Evolutionary conservation across 2,113 vertebrate species (phyloP), one percentile per base, ranked within the genome.

Genomic region (Pomatostomus ruficeps): DNA sequence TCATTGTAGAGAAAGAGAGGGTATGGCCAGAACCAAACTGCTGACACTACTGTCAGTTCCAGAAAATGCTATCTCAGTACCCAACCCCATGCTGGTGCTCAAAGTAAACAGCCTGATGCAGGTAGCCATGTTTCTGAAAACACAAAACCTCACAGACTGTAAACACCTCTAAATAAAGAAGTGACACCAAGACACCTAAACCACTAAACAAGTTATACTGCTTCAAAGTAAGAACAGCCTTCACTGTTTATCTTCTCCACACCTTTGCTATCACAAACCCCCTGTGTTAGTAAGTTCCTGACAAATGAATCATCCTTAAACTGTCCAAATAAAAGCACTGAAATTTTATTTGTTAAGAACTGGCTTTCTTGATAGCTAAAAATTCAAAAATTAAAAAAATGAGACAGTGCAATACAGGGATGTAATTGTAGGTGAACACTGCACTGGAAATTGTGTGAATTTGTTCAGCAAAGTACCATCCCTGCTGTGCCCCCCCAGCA

Each of bases 401-500:
- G 14, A 72, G 62, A n/a, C 6, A 14, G 9, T 52, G 26, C 1
- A 0, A 45, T 4, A 57, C 9, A 80, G 19, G 40, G 38, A 26
- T 63, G 29, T 38, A 65, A 52, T 62, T 88, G 54, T 28, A 88
- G 35, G 29, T 38, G 36, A 86, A 49, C 38, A 19, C 24, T 4
- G 2, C 36, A 42, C 7, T 83, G 68, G 52, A 52, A 92, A 72
- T 45, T 7, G 9, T 0, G 2, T 26, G 24, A 31, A 65, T 85
- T 57, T 2, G 1, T 36, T 70, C 42, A 73, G 46, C 8, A 54
- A 52, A 73, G 45, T 8, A 52, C 11, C 36, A 26, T 16, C 23
- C n/a, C 23, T 42, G 5, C 45, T 7, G 3, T 3, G 4, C 2
- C 11, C 8, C 7, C 6, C 5, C 2, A 1, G 14, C n/a, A 8